These are phyloP conservation scores for Adineta ricciae DNA, from an alignment of 2,888 invertebrate genomes.

Conservation along the genomic window DNA sequence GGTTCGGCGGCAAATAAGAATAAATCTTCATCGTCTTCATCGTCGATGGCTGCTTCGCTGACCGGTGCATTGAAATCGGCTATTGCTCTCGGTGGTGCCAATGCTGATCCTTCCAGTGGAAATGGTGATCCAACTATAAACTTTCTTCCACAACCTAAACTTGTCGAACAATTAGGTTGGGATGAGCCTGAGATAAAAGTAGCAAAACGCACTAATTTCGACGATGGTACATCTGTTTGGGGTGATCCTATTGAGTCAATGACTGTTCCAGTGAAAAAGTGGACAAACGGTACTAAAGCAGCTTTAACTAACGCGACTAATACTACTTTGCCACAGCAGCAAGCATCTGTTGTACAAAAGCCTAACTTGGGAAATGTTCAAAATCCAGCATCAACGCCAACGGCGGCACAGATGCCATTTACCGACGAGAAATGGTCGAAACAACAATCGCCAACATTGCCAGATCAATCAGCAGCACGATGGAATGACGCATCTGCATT, in stretches of 20 bases:
- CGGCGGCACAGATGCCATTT: background rate
- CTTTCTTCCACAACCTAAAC: background rate
- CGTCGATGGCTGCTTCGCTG: background rate
- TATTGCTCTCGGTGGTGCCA: background rate
- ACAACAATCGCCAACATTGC: background rate
- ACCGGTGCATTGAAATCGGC: background rate
- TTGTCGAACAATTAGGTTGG: constrained; percentile 31
- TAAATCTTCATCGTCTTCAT: background rate
- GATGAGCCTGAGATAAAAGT: constrained; percentile 30
- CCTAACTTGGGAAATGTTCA: background rate
- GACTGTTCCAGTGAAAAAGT: constrained; percentile 23
- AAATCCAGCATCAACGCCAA: background rate
- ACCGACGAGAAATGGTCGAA: background rate
- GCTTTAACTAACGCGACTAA: constrained; percentile 24
- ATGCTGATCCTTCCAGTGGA: background rate
- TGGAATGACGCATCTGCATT: constrained; percentile 26
- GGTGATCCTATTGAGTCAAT: constrained; percentile 24
- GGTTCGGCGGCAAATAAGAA: background rate
- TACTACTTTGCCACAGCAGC: background rate
- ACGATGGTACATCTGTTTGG: constrained; percentile 33
- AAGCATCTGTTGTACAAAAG: background rate
- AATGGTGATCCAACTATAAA: background rate
- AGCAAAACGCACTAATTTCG: constrained; percentile 17
- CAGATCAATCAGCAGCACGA: background rate
- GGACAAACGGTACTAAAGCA: constrained; percentile 27